Percentiles rank a stretch among this genome's conserved stretches.
phyloP scores from a whole-genome alignment of 2,797 vertebrate species.

The Cossypha polioptera region DNA sequence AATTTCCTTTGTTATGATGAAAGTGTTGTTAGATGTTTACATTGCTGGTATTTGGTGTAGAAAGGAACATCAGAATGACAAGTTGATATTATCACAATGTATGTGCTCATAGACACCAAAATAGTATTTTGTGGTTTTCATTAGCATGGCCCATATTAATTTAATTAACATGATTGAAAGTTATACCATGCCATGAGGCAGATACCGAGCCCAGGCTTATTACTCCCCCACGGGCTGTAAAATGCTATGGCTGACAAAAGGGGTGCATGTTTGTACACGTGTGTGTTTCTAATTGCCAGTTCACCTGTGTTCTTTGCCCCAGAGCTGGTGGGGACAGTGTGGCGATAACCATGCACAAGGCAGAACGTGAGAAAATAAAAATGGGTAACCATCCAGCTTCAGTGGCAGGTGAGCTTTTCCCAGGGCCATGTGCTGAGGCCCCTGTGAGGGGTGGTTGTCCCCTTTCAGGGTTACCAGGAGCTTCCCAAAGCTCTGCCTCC shows the following conservation, averaged over 20 bases:
- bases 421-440: rapidly evolving
- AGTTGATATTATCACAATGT: constrained; percentile 63
- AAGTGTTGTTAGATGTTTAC: constrained; percentile 54
- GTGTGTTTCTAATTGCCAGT: not conserved
- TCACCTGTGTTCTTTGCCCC: not conserved
- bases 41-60: constrained; percentile 18
- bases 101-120: constrained; percentile 53
- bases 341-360: not conserved
- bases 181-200: constrained; percentile 11
- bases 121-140: constrained; percentile 70
- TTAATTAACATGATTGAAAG: constrained; percentile 75
- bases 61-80: constrained; percentile 48
- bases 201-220: not conserved
- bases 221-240: constrained; percentile 49
- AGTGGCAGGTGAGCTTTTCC: not conserved
- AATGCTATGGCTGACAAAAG: constrained; percentile 19
- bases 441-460: not conserved
- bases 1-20: constrained; percentile 72
- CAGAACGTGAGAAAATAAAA: not conserved
- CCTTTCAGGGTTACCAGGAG: not conserved
- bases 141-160: constrained; percentile 69
- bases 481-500: not conserved
- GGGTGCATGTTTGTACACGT: not conserved
- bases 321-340: not conserved
- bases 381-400: rapidly evolving